A percentile compares a stretch with the other conserved stretches of the same genome.
phyloP scores from a whole-genome alignment of 2,888 invertebrate genomes.

The Sesia apiformis region DNA sequence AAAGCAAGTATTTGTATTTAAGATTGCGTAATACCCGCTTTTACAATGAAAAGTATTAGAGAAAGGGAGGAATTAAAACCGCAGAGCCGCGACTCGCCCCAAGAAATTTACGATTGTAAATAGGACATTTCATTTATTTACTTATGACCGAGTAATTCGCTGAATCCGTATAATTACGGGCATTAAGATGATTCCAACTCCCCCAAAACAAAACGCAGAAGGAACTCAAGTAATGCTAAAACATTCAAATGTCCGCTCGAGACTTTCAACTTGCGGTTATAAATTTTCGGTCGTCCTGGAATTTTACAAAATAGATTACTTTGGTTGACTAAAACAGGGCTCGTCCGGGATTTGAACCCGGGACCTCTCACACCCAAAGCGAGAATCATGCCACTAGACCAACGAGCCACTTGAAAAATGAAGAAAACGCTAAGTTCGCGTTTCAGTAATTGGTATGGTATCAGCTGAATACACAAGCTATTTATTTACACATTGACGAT shows the following conservation, averaged over 20 bases:
- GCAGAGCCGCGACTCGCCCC: constrained; percentile 1
- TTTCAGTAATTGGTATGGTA: no score
- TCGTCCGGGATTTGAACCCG: constrained; percentile 65
- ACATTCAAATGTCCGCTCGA: constrained; percentile 63
- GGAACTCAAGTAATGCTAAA: constrained; percentile 61
- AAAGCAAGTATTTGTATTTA: background rate
- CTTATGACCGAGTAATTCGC: constrained; percentile 72
- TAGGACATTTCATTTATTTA: constrained; percentile 67
- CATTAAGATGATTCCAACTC: constrained; percentile 69
- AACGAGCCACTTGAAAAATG: constrained; percentile 15
- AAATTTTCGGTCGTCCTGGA: constrained; percentile 15
- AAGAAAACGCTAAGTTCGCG: background rate
- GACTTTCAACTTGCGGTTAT: constrained; percentile 38
- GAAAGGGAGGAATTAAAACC: constrained; percentile 9
- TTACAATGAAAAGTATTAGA: constrained; percentile 9
- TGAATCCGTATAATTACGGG: constrained; percentile 73
- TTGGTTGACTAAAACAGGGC: constrained; percentile 24
- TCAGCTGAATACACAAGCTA: no score
- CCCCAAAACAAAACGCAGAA: constrained; percentile 41
- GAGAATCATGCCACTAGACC: constrained; percentile 30
- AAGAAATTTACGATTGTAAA: constrained; percentile 69
- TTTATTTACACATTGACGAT: no score
- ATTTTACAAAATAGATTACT: background rate
- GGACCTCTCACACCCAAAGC: constrained; percentile 52
- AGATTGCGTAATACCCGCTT: constrained; percentile 1